Conservation (phyloP, 2,113 vertebrate genomes). For the Diadophis punctatus region DNA sequence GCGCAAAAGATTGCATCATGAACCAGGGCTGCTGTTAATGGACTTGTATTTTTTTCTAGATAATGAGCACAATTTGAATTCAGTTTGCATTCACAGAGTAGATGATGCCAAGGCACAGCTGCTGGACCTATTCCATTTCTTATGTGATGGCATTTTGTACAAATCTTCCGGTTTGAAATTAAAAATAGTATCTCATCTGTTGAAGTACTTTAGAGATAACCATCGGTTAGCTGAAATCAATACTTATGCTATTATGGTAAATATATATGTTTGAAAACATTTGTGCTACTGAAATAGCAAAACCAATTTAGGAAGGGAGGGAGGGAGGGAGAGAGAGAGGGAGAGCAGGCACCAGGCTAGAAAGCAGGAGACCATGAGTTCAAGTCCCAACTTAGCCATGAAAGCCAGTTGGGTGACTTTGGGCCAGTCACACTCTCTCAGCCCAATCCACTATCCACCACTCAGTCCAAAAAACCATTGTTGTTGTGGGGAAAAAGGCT, state of each 20-base stretch:
- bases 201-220: not conserved
- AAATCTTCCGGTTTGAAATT: not conserved
- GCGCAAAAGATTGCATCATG: not conserved
- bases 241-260: not conserved
- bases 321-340: too few relatives aligned
- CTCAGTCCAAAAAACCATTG: too few relatives aligned
- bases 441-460: too few relatives aligned
- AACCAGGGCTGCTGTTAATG: not conserved
- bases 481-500: too few relatives aligned
- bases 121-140: not conserved
- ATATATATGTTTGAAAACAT: not conserved
- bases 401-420: too few relatives aligned
- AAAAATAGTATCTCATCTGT: constrained; percentile 1
- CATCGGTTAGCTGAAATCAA: not conserved
- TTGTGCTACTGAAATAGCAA: not conserved
- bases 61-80: constrained; percentile 22
- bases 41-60: constrained; percentile 4
- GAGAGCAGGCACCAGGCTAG: too few relatives aligned
- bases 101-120: constrained; percentile 10
- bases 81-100: not conserved
- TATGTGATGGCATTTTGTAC: not conserved
- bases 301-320: not conserved
- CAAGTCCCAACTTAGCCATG: too few relatives aligned
- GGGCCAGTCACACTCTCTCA: too few relatives aligned
- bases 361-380: too few relatives aligned